Conservation (phyloP, 2,888 invertebrate species). For the Perdita meconis region DNA sequence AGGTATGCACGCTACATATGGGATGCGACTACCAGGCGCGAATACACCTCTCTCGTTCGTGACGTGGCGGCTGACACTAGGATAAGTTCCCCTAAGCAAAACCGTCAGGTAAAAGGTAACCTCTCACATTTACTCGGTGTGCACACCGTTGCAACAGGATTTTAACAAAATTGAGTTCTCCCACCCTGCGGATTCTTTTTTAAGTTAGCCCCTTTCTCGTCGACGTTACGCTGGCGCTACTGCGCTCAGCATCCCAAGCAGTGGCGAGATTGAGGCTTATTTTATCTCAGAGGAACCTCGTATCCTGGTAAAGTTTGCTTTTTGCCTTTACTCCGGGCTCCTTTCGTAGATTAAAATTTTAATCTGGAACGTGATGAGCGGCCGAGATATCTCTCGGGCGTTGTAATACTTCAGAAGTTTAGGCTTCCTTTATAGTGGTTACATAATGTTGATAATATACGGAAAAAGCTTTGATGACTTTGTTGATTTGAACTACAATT, state of each 20-base stretch:
- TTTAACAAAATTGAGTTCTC: constrained; percentile 81
- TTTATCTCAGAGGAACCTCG: background rate
- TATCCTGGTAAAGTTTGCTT: constrained; percentile 16
- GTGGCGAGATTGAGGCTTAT: constrained; percentile 32
- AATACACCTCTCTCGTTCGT: constrained; percentile 16
- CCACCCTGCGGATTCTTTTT: constrained; percentile 52
- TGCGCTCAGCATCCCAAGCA: constrained; percentile 10
- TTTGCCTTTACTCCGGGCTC: constrained; percentile 8
- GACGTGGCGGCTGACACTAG: constrained; percentile 21
- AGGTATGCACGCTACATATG: background rate
- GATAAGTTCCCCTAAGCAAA: constrained; percentile 27
- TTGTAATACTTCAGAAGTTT: background rate
- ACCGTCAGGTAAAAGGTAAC: constrained; percentile 37
- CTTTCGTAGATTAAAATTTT: constrained; percentile 41
- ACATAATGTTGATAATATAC: constrained; percentile 3
- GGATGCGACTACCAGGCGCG: constrained; percentile 2
- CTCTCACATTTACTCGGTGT: constrained; percentile 7
- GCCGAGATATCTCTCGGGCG: constrained; percentile 23
- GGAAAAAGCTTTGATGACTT: background rate
- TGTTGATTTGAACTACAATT: no score
- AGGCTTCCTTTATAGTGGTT: constrained; percentile 7
- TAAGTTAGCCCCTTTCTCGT: constrained; percentile 43
- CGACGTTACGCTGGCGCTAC: constrained; percentile 22
- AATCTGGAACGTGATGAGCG: constrained; percentile 16
- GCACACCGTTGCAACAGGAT: constrained; percentile 61